phyloP scores from a whole-genome alignment of 2,888 invertebrate genomes.

The Dryomyza anilis region DNA sequence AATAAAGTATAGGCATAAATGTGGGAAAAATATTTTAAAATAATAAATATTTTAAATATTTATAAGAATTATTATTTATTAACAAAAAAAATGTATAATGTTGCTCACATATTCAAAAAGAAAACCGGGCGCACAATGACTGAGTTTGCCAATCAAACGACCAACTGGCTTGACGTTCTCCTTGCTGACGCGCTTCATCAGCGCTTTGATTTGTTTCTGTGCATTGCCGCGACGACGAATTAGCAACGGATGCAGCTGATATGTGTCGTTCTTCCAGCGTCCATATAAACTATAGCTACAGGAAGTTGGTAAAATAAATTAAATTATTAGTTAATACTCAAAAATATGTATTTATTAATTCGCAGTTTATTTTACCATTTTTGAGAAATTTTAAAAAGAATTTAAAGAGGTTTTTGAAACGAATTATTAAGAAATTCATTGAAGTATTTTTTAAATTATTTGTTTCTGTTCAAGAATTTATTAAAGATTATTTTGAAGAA shows the following conservation, averaged over 20 bases:
- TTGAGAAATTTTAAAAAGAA: too few species aligned
- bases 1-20: constrained; percentile 15
- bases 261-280: constrained; percentile 94
- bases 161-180: constrained; percentile 98
- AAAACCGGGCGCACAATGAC: constrained; percentile 93
- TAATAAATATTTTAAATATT: background rate
- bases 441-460: too few species aligned
- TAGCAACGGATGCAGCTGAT: constrained; percentile 80
- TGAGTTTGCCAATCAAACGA: constrained; percentile 92
- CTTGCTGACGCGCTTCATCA: constrained; percentile 97
- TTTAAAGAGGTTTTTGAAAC: too few species aligned
- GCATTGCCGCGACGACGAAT: constrained; percentile 84
- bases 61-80: background rate
- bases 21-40: background rate
- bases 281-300: constrained; percentile 90
- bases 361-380: too few species aligned
- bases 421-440: too few species aligned
- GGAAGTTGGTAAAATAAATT: too few species aligned
- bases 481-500: too few species aligned
- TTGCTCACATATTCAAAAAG: constrained; percentile 88
- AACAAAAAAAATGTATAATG: background rate
- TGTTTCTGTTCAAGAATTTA: constrained; percentile 12
- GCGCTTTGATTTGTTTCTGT: constrained; percentile 89
- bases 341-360: background rate
- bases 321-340: too few species aligned